These are phyloP conservation scores for Pimpla rufipes DNA, from an alignment of 2,888 invertebrate species.

Conservation along the genomic window DNA sequence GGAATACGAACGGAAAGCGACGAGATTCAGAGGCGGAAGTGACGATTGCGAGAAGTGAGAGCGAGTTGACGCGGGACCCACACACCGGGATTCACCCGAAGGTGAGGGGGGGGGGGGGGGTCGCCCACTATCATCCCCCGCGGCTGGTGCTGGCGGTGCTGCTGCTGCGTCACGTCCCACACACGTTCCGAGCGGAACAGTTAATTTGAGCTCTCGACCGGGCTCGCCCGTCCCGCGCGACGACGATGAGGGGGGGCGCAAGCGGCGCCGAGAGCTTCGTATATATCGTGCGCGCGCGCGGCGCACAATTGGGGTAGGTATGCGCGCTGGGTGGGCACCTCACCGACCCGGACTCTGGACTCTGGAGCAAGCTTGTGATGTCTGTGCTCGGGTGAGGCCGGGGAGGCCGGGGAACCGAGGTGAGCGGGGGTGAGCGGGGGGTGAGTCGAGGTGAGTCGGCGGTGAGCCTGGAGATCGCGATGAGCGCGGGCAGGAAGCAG, in stretches of 20 bases:
- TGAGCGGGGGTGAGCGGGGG: slow-evolving; percentile 63
- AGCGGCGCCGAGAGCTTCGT: not conserved
- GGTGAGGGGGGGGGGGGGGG: no score
- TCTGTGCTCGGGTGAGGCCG: not conserved
- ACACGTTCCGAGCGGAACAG: slow-evolving; percentile 67
- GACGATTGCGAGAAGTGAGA: slow-evolving; percentile 39
- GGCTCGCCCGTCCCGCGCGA: slow-evolving; percentile 20
- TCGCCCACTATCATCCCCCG: not conserved
- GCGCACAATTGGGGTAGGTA: slow-evolving; percentile 2
- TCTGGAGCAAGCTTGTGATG: not conserved
- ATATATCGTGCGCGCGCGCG: not conserved
- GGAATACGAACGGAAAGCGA: not conserved
- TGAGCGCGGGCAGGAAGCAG: slow-evolving; percentile 40
- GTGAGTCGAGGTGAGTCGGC: slow-evolving; percentile 68
- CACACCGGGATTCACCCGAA: slow-evolving; percentile 16
- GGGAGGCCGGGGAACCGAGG: slow-evolving; percentile 16
- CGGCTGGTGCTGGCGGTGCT: not conserved
- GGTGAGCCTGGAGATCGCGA: slow-evolving; percentile 34
- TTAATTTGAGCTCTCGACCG: slow-evolving; percentile 76
- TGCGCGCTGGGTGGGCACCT: not conserved
- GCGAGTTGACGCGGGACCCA: slow-evolving; percentile 29
- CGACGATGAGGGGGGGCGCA: slow-evolving; percentile 9
- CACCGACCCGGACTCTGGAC: not conserved
- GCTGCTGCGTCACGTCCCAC: slow-evolving; percentile 67
- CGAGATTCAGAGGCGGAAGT: slow-evolving; percentile 33